Evolutionary conservation across 2,797 vertebrate species (phyloP), one percentile per base, ranked within the genome.

Genomic region (Loris lydekkerianus): DNA sequence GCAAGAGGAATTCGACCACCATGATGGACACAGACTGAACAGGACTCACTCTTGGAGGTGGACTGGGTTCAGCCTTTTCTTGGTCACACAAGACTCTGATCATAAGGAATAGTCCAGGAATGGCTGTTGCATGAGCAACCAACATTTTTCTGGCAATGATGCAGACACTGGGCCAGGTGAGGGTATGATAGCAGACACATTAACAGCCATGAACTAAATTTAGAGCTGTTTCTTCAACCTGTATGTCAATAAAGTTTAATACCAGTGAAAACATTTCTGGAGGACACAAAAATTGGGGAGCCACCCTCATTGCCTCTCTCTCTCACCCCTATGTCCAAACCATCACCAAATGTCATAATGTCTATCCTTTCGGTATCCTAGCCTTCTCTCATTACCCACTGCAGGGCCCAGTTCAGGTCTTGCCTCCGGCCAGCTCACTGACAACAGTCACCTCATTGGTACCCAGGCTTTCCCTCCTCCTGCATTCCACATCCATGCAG

Each of bases 241-340:
- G 53, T 21, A 43, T 13, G 46, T 87, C 61, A 81, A 5, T 61
- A 6, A 86, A 76, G 37, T 91, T 85, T 37, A 89, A 81, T 21
- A 27, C 60, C 13, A 31, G 60, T 56, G 75, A 93, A 93, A 37
- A 87, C 25, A 37, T 90, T 67, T 56, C 67, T 88, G 63, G 43
- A 95, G 69, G 43, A 87, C 27, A 31, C 67, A 78, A 75, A 94
- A 91, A 67, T 27, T 67, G 34, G 56, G 29, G 70, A 69, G 43
- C 27, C 17, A 46, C 31, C 15, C 25, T 56, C 43, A 61, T 27
- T 31, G 18, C 21, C 31, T 83, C 84, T 94, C 34, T 61, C 56
- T 37, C n/a, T 82, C 56, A 87, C 11, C 43, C 15, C 10, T 8
- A 34, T 23, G 73, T 29, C 31, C 65, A 86, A 61, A 18, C 63